Evolutionary conservation across 2,113 vertebrate species (phyloP).

Genomic region (Polyodon spathula): DNA sequence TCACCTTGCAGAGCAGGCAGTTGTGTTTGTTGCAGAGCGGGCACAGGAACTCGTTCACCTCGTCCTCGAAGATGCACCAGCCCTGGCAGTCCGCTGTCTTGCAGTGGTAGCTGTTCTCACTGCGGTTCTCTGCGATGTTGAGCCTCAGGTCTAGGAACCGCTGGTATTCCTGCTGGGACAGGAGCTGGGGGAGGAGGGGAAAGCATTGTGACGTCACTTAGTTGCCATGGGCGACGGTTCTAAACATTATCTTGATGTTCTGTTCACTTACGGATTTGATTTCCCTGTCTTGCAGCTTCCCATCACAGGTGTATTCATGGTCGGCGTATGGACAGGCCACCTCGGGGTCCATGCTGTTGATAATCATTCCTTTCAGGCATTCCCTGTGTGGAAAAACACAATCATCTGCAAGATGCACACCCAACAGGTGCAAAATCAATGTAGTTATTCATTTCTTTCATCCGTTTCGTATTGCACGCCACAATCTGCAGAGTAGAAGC

Average conservation of each 20-base stretch:
- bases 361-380: conserved; percentile 67
- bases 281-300: conserved; percentile 71
- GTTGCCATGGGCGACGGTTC: too few relatives aligned
- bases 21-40: conserved; percentile 33
- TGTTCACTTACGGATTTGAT: conserved; percentile 68
- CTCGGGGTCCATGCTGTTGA: conserved; percentile 68
- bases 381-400: conserved; percentile 46
- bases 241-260: too few relatives aligned
- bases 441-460: too few relatives aligned
- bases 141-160: conserved; percentile 66
- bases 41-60: conserved; percentile 66
- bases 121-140: conserved; percentile 69
- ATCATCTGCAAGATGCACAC: too few relatives aligned
- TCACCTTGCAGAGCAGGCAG: conserved; percentile 63
- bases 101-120: conserved; percentile 77
- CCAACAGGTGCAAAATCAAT: too few relatives aligned
- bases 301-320: conserved; percentile 51
- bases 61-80: conserved; percentile 83
- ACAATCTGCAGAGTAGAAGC: too few relatives aligned
- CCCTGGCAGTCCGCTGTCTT: conserved; percentile 72
- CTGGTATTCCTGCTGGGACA: conserved; percentile 61
- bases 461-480: too few relatives aligned
- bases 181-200: conserved; percentile 46
- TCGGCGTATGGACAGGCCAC: conserved; percentile 65
- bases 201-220: too few relatives aligned